Percentiles rank a stretch among this genome's conserved stretches.
phyloP scores from a whole-genome alignment of 2,113 vertebrate species.

The Mobula birostris region DNA sequence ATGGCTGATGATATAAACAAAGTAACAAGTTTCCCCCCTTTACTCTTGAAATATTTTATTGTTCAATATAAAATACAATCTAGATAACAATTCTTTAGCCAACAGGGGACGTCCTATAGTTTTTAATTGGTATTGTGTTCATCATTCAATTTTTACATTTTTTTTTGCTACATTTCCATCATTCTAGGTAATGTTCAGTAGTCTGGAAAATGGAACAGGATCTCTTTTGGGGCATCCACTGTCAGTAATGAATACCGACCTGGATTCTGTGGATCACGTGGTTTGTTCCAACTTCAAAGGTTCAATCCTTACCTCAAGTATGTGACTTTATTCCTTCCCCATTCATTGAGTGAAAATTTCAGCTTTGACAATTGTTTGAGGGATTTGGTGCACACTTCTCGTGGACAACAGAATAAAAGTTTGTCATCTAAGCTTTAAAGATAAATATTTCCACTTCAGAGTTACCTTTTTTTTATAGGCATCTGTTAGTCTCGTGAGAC shows the following conservation, averaged over 20 bases:
- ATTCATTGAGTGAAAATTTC: neutral
- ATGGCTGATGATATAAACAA: neutral
- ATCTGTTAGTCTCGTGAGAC: too few species aligned
- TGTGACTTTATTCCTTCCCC: neutral
- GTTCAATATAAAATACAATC: neutral
- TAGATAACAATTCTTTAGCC: neutral
- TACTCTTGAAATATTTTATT: neutral
- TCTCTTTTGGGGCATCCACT: neutral
- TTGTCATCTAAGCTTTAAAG: neutral
- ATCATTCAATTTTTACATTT: neutral
- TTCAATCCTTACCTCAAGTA: neutral
- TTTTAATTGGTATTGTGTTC: neutral
- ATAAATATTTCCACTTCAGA: neutral
- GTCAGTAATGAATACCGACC: neutral
- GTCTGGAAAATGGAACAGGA: neutral
- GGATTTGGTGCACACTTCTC: neutral
- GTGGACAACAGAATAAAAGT: neutral
- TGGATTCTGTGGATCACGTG: neutral
- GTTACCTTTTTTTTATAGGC: neutral
- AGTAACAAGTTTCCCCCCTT: neutral
- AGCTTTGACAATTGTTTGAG: neutral
- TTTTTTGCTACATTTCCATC: neutral
- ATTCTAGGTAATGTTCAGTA: neutral
- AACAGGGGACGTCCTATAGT: neutral
- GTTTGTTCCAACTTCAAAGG: neutral